Conservation (phyloP, 2,113 vertebrate species). For the Psittacula cyanocephala region DNA sequence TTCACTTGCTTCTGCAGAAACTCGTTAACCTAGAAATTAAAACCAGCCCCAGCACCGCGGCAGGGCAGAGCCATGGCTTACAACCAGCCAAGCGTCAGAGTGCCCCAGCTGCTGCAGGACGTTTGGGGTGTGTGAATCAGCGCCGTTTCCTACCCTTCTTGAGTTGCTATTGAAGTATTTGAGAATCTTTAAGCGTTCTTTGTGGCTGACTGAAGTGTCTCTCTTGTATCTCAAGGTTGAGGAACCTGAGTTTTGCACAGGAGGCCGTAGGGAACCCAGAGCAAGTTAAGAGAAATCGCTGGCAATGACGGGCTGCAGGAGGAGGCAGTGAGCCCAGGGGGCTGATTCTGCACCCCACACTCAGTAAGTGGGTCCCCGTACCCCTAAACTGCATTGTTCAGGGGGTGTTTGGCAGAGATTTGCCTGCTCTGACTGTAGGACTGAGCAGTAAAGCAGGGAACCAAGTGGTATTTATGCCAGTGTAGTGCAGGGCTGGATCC, state of each 20-base stretch:
- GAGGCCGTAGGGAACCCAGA: neutral
- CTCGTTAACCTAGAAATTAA: constrained; percentile 37
- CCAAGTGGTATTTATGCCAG: fast-evolving
- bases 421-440: fast-evolving
- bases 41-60: neutral
- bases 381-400: fast-evolving
- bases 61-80: neutral
- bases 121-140: neutral
- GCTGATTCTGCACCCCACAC: neutral
- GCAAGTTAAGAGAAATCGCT: fast-evolving
- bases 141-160: neutral
- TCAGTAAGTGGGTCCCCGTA: neutral
- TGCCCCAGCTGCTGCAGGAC: neutral
- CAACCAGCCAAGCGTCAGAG: neutral
- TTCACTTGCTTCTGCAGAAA: neutral
- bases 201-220: neutral
- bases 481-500: neutral
- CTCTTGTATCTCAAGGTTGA: neutral
- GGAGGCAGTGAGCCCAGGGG: neutral
- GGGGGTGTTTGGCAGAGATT: neutral
- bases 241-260: neutral
- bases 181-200: too few relatives aligned
- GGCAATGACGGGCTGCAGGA: neutral
- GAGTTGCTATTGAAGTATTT: neutral
- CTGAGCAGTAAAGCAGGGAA: neutral